Conservation (phyloP, 2,888 invertebrate genomes). For the Anoplius nigerrimus region DNA sequence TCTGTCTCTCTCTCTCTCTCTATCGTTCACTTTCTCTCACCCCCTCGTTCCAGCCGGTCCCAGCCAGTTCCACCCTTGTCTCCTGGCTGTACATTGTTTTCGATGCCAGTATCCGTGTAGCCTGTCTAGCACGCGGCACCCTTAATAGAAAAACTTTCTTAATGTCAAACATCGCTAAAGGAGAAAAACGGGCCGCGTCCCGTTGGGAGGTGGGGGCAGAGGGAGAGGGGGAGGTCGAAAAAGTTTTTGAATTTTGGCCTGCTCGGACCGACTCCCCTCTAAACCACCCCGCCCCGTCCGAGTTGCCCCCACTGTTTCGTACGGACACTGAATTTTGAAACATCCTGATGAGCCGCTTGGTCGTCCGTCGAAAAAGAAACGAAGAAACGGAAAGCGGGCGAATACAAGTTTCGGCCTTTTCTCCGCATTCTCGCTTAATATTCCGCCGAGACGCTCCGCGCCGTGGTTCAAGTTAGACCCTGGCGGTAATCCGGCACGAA, state of each 20-base stretch:
- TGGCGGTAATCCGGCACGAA: slow-evolving; percentile 25
- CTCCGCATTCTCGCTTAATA: slow-evolving; percentile 36
- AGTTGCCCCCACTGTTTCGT: slow-evolving; percentile 3
- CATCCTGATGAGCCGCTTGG: slow-evolving; percentile 31
- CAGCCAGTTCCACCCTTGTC: no score
- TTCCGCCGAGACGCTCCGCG: slow-evolving; percentile 29
- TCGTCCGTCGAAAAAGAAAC: slow-evolving; percentile 10
- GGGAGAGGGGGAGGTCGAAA: slow-evolving; percentile 35
- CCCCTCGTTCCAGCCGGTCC: no score
- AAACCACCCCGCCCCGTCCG: no score
- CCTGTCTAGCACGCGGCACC: slow-evolving; percentile 13
- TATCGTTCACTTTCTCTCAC: no score
- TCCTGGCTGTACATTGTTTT: not conserved
- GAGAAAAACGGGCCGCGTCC: not conserved
- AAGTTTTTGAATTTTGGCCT: slow-evolving; percentile 44
- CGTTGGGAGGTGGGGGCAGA: slow-evolving; percentile 1
- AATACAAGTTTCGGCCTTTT: slow-evolving; percentile 22
- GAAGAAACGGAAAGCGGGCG: slow-evolving; percentile 22
- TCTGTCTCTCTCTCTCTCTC: no score
- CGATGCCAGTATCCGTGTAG: slow-evolving; percentile 9
- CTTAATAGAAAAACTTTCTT: slow-evolving; percentile 51
- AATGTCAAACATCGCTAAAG: no score
- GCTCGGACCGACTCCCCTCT: no score
- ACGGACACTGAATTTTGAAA: slow-evolving; percentile 49
- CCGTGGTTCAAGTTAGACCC: slow-evolving; percentile 15